Base-by-base conservation (phyloP, 2,888 invertebrate species). In the Agonopterix arenella region DNA sequence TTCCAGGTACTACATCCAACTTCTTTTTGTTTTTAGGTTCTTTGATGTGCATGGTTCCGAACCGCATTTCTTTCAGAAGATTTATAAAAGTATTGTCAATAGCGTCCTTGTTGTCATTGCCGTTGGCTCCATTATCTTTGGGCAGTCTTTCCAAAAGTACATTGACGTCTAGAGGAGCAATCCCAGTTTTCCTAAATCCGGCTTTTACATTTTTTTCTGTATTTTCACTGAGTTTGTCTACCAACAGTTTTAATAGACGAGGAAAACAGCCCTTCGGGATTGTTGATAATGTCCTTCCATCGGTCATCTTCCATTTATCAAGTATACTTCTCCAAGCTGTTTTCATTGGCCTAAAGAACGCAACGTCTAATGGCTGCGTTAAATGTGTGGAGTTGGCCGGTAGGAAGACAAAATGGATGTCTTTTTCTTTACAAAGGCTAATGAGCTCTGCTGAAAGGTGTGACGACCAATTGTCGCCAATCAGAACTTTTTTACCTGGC, bases 401-500 rank as follows among this genome's bases (percentile, higher is more conserved):
- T 37, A 37, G 37, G 37, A 37, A 37, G 37, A 37, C 37, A 37
- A 37, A 37, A 37, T 37, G 37, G 37, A 78, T 70, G 51, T 73
- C 53, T 44, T 71, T 54, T 46, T 67, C 58, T 51, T 66, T 47
- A 54, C 76, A 80, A 13, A 51, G 16, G 44, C 61, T 28, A 3
- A 75, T 49, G n/a, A 73, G 56, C 11, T 56, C 56, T 13, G 49
- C 11, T 46, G 56, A 62, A n/a, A 73, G 53, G 44, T 77, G 13
- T 13, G 13, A 13, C 13, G 13, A 13, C 13, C 1, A 13, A 13
- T 13, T 13, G 13, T 13, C 13, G 73, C 80, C 77, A 49, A 81
- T 67, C 5, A 79, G 36, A 18, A 68, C 58, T 58, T 78, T 78
- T 47, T 42, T 61, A 3, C 71, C 74, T 28, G 48, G 40, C 51